A percentile compares a stretch with the other conserved stretches of the same genome.
Conservation (phyloP, 2,113 vertebrate species). For the Chloebia gouldiae region DNA sequence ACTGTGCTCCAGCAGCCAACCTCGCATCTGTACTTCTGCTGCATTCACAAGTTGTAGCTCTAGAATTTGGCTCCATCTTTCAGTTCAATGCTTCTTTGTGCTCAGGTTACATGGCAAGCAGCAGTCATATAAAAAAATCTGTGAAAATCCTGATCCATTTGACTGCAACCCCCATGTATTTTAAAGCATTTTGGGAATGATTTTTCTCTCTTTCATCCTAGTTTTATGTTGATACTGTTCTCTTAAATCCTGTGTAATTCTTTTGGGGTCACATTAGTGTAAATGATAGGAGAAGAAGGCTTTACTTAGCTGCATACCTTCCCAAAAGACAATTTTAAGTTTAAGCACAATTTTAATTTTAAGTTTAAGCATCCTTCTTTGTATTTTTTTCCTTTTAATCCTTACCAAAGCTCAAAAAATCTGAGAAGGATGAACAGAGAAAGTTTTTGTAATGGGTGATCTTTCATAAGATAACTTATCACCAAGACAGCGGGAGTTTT, state of each 20-base stretch:
- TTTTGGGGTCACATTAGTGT: neutral
- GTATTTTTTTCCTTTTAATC: neutral
- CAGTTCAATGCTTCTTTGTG: neutral
- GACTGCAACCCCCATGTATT: neutral
- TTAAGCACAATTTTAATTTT: neutral
- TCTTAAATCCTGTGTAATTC: neutral
- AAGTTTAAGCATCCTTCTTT: neutral
- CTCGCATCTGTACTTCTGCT: neutral
- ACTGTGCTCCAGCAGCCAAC: neutral
- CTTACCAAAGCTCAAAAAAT: slow-evolving; percentile 33
- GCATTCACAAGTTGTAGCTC: neutral
- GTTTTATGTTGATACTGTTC: neutral
- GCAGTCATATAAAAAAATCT: neutral
- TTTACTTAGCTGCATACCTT: neutral
- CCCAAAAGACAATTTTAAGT: neutral
- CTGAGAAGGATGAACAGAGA: slow-evolving; percentile 5
- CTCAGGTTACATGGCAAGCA: neutral
- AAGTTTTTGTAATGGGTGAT: slow-evolving; percentile 22
- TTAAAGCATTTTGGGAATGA: neutral
- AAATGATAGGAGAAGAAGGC: neutral
- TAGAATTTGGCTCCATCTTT: neutral
- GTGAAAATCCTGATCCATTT: neutral
- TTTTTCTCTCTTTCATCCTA: neutral
- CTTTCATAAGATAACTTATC: slow-evolving; percentile 51
- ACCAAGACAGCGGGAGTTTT: slow-evolving; percentile 26